phyloP scores from a whole-genome alignment of 2,888 invertebrate genomes.

The Nycteola revayana region DNA sequence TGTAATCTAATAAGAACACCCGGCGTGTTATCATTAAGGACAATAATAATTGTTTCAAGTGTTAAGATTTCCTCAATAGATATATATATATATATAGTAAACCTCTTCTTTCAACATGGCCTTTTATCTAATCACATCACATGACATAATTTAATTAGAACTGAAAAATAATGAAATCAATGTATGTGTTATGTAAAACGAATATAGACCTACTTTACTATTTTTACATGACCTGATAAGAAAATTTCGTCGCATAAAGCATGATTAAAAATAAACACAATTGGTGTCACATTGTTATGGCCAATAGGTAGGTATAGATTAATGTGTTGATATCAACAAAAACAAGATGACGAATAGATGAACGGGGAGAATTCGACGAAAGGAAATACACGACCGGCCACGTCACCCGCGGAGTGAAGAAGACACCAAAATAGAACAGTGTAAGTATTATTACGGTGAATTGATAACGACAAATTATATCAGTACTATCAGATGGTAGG shows the following conservation, averaged over 20 bases:
- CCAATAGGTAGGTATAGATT: conserved; percentile 32
- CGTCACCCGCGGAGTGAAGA: conserved; percentile 42
- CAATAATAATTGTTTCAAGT: conserved; percentile 32
- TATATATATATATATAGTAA: conserved; percentile 48
- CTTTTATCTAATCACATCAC: conserved; percentile 37
- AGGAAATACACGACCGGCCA: conserved; percentile 41
- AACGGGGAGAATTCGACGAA: conserved; percentile 38
- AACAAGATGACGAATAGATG: conserved; percentile 24
- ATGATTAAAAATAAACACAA: conserved; percentile 26
- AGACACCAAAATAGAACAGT: conserved; percentile 50
- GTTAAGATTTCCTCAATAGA: conserved; percentile 54
- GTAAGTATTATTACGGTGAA: conserved; percentile 16
- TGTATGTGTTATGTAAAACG: no score
- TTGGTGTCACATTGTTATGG: conserved; percentile 36
- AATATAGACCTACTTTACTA: no score
- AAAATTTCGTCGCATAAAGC: conserved; percentile 17
- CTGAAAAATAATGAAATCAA: neutral
- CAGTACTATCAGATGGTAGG: conserved; percentile 28
- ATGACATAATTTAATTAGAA: neutral
- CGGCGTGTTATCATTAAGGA: conserved; percentile 48
- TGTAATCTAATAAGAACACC: conserved; percentile 37
- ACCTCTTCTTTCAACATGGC: conserved; percentile 20
- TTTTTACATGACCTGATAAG: neutral
- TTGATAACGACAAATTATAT: conserved; percentile 39
- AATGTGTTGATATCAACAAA: conserved; percentile 30